Percentiles rank a stretch among this genome's conserved stretches.
phyloP scores from a whole-genome alignment of 2,113 vertebrate genomes.

The Strigops habroptila region DNA sequence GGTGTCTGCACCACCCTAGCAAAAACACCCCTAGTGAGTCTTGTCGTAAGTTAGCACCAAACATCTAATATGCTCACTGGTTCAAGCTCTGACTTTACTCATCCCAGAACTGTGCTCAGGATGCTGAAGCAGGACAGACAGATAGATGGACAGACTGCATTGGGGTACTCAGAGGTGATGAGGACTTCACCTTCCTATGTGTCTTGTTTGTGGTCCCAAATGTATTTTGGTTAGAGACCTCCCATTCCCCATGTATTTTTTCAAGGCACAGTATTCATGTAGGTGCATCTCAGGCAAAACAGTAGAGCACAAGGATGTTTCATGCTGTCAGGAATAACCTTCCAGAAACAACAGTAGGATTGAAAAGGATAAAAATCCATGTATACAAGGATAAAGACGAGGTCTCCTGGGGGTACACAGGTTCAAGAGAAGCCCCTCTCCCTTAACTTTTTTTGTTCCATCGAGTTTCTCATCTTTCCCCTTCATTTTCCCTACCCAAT shows the following conservation, averaged over 20 bases:
- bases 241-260: background rate
- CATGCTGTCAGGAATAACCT: background rate
- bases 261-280: background rate
- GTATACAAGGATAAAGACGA: background rate
- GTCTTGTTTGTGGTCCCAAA: background rate
- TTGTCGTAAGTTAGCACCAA: background rate
- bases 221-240: background rate
- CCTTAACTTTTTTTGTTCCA: background rate
- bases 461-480: background rate
- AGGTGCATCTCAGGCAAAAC: background rate
- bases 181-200: background rate
- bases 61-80: no score
- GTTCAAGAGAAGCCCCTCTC: background rate
- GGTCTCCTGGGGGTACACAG: fast-evolving
- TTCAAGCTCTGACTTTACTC: background rate
- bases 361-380: background rate
- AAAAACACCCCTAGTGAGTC: background rate
- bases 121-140: background rate
- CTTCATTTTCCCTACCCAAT: background rate
- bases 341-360: background rate
- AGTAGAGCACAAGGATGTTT: background rate
- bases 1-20: background rate
- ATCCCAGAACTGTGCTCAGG: background rate
- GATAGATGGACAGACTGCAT: background rate
- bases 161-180: background rate